Evolutionary conservation across 2,888 invertebrate species (phyloP), one percentile per base, ranked within the genome.

Genomic region (Acanthosepion esculentum): DNA sequence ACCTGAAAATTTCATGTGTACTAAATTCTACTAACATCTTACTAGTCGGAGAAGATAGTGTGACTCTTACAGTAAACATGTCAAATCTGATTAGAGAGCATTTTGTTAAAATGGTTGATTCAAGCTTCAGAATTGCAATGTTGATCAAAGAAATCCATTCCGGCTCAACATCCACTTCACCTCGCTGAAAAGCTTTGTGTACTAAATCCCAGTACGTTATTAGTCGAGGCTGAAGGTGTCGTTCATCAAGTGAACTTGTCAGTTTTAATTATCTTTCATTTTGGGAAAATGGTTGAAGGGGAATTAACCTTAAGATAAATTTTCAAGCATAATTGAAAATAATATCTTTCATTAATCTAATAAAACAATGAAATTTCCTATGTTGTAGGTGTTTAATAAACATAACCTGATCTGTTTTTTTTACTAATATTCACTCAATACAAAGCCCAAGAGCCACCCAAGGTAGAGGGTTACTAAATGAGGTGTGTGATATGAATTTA

Each of bases 221-320:
- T 78, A 78, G 78, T 78, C 15, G 78, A n/a, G n/a, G 78, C 78
- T 78, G 78, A 78, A 78, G 78, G 78, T 78, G 78, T 78, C 78
- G 33, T 78, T 78, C 33, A 10, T n/a, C n/a, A 78, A 78, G 78
- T 33, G 8, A 78, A 78, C 33, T 33, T 78, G 78, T 78, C 78
- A 78, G n/a, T 78, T 78, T 78, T n/a, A 33, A 78, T 78, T 78
- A 15, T 10, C 12, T 78, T 33, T 18, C n/a, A 78, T 78, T 78
- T 78, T 78, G 78, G n/a, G n/a, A 78, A 78, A 78, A 78, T 78
- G 78, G n/a, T 78, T 78, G 33, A 78, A 78, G n/a, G 15, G 78
- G 78, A 78, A 78, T 78, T 12, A 78, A n/a, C 12, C 78, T n/a
- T n/a, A 78, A 78, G n/a, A 78, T 78, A 33, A 5, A 33, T 33